phyloP scores from a whole-genome alignment of 1,140 invertebrate species.

The Achatina immaculata region DNA sequence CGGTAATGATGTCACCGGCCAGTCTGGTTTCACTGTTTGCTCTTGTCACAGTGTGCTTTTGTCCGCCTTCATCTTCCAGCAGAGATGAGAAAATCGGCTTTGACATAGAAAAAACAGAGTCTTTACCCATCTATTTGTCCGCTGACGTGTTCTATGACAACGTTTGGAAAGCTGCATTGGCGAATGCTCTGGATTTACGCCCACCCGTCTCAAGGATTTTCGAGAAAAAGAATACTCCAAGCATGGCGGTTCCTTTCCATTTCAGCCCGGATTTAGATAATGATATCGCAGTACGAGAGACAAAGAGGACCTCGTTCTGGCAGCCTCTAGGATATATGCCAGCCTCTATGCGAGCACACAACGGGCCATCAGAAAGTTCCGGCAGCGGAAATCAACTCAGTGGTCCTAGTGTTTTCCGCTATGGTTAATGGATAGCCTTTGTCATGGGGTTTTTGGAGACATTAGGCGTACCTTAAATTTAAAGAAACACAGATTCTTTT shows the following conservation, averaged over 20 bases:
- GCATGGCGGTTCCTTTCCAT: background rate
- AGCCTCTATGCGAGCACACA: constrained; percentile 30
- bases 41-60: background rate
- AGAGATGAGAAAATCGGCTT: background rate
- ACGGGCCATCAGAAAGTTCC: background rate
- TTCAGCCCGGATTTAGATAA: background rate
- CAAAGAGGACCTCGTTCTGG: constrained; percentile 40
- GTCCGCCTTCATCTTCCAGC: background rate
- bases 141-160: background rate
- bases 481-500: too few species aligned
- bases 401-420: constrained; percentile 23
- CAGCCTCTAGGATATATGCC: constrained; percentile 41
- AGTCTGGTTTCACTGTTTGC: background rate
- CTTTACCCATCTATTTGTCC: background rate
- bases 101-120: background rate
- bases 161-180: background rate
- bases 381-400: constrained; percentile 3
- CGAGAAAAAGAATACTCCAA: background rate
- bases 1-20: background rate
- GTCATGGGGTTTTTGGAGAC: too few species aligned
- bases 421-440: constrained; percentile 5
- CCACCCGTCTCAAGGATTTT: background rate
- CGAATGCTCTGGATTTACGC: background rate
- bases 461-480: too few species aligned
- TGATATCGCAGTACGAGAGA: background rate